Evolutionary conservation across 2,888 invertebrate species (phyloP).

Genomic region (Phaonia tiefii): DNA sequence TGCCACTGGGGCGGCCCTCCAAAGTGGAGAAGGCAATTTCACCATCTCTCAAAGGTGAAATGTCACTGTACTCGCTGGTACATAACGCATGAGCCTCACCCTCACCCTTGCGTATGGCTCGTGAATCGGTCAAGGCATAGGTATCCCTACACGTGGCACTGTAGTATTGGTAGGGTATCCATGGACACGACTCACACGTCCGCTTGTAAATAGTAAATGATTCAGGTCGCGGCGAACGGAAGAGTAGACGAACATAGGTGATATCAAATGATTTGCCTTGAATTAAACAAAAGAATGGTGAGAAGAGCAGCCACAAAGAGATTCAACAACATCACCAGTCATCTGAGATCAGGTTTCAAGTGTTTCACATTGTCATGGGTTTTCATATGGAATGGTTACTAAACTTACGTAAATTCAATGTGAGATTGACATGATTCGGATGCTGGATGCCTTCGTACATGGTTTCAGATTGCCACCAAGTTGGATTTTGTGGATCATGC

Average conservation of each 20-base stretch:
- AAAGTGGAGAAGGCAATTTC: constrained; percentile 97
- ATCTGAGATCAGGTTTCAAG: not conserved
- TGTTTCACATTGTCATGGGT: not conserved
- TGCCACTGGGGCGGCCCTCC: constrained; percentile 96
- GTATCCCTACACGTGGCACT: constrained; percentile 96
- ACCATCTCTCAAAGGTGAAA: constrained; percentile 96
- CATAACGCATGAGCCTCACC: constrained; percentile 97
- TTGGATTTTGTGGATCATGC: constrained; percentile 93
- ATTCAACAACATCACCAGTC: not conserved
- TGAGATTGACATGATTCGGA: constrained; percentile 95
- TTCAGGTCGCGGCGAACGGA: constrained; percentile 97
- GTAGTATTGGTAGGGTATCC: constrained; percentile 95
- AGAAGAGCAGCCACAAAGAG: constrained; percentile 2
- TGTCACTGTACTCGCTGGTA: constrained; percentile 98
- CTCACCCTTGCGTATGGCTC: constrained; percentile 86
- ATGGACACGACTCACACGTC: constrained; percentile 87
- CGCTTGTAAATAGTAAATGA: constrained; percentile 98
- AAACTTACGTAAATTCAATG: constrained; percentile 89
- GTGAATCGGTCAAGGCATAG: constrained; percentile 91
- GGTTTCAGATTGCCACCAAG: constrained; percentile 99
- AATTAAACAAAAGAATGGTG: not conserved
- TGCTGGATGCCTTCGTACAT: constrained; percentile 96
- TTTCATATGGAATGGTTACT: not conserved
- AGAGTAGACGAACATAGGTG: constrained; percentile 96
- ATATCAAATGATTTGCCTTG: constrained; percentile 98